Evolutionary conservation across 2,113 vertebrate species (phyloP).

Genomic region (Neodon shergylaensis): DNA sequence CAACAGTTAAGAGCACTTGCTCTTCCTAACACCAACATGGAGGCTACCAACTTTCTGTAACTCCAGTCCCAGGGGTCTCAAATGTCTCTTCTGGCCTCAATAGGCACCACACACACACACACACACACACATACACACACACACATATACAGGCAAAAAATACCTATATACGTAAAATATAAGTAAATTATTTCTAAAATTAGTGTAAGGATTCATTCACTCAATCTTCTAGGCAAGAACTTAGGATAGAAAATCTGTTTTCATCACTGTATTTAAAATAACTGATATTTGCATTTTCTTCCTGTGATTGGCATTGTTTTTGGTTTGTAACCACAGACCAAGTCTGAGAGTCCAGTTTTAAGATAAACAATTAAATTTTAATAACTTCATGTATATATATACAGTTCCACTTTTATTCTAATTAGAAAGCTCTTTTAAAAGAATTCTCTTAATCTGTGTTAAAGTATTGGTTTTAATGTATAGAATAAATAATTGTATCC

Average conservation of each 20-base stretch:
- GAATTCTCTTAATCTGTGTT: background rate
- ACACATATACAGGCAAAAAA: background rate
- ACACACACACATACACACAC: background rate
- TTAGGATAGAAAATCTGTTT: background rate
- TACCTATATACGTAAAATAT: background rate
- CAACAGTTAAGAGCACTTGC: background rate
- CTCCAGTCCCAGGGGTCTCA: background rate
- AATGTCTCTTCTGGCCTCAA: background rate
- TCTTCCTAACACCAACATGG: background rate
- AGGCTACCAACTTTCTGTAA: background rate
- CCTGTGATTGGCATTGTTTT: slow-evolving; percentile 36
- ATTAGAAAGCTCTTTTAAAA: background rate
- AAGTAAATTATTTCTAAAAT: background rate
- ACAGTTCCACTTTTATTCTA: slow-evolving; percentile 31
- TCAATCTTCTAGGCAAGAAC: slow-evolving; percentile 2
- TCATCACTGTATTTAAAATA: slow-evolving; percentile 46
- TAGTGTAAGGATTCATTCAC: background rate
- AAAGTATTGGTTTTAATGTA: slow-evolving; percentile 24
- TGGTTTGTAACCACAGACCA: slow-evolving; percentile 12
- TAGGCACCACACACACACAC: background rate
- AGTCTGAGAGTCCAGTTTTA: background rate
- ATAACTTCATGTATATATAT: slow-evolving; percentile 35
- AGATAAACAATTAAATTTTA: slow-evolving; percentile 37
- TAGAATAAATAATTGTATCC: background rate
- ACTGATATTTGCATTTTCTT: slow-evolving; percentile 15